These are phyloP conservation scores for Tenthredo scrophulariae DNA, from an alignment of 2,888 invertebrate species.

Conservation along the genomic window DNA sequence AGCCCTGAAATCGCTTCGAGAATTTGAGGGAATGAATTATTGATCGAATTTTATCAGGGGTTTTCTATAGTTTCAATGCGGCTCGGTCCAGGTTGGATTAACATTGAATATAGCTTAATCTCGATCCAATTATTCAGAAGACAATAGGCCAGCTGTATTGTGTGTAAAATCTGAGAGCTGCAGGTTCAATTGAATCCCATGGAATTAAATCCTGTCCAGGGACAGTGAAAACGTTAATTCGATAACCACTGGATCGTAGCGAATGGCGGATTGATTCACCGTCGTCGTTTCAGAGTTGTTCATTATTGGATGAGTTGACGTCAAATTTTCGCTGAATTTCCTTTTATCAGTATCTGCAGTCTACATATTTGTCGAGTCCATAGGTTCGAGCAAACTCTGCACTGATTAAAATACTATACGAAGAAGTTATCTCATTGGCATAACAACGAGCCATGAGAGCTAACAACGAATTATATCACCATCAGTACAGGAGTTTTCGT, in stretches of 20 bases:
- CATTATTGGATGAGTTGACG: not conserved
- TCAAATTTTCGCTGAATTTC: not conserved
- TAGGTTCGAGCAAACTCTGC: not conserved
- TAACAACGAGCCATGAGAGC: not conserved
- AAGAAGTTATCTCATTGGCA: not conserved
- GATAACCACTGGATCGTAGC: conserved; percentile 21
- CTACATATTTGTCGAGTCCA: not conserved
- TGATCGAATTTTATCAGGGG: not conserved
- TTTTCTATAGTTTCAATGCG: not conserved
- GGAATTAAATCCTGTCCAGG: conserved; percentile 25
- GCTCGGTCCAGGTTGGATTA: not conserved
- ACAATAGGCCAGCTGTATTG: conserved; percentile 40
- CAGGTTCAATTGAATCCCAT: conserved; percentile 39
- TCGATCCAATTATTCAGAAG: conserved; percentile 45
- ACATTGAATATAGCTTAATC: not conserved
- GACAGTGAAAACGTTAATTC: conserved; percentile 18
- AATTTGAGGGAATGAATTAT: not conserved
- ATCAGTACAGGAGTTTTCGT: not conserved
- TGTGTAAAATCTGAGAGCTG: conserved; percentile 28
- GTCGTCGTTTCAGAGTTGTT: not conserved
- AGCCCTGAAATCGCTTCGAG: not conserved
- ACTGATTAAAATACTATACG: not conserved
- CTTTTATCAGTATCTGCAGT: not conserved
- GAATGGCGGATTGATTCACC: conserved; percentile 3
- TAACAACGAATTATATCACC: not conserved